Evolutionary conservation across 1,140 invertebrate genomes (phyloP).

Genomic region (Psix sp.): DNA sequence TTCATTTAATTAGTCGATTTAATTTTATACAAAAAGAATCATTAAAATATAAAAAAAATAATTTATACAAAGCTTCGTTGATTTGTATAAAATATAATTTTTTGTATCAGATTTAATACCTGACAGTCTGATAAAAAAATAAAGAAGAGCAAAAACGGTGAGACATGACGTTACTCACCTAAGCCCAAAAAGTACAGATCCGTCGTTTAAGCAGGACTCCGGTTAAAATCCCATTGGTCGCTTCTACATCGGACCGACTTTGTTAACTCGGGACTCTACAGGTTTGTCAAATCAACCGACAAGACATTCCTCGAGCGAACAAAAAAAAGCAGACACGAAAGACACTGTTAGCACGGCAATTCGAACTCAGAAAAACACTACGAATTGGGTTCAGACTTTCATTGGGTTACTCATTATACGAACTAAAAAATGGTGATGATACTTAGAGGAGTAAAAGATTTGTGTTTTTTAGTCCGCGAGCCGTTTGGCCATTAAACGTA

Average conservation of each 20-base stretch:
- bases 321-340: conserved; percentile 62
- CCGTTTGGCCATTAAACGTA: conserved; percentile 72
- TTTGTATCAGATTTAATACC: too few relatives aligned
- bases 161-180: conserved; percentile 75
- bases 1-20: too few relatives aligned
- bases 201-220: conserved; percentile 71
- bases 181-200: conserved; percentile 71
- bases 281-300: conserved; percentile 74
- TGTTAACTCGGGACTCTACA: conserved; percentile 72
- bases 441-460: too few relatives aligned
- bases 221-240: conserved; percentile 72
- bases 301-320: conserved; percentile 69
- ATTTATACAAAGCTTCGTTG: too few relatives aligned
- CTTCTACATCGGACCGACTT: conserved; percentile 73
- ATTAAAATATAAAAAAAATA: too few relatives aligned
- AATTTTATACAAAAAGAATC: too few relatives aligned
- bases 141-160: conserved; percentile 54
- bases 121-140: conserved; percentile 10
- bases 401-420: too few relatives aligned
- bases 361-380: too few relatives aligned
- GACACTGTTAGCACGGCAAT: conserved; percentile 25
- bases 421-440: too few relatives aligned
- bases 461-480: conserved; percentile 34
- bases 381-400: too few relatives aligned
- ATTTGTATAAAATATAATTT: too few relatives aligned